A percentile compares a stretch with the other conserved stretches of the same genome.
Evolutionary conservation across 2,888 invertebrate species (phyloP).

Genomic region (Cyrtodaria siliqua): DNA sequence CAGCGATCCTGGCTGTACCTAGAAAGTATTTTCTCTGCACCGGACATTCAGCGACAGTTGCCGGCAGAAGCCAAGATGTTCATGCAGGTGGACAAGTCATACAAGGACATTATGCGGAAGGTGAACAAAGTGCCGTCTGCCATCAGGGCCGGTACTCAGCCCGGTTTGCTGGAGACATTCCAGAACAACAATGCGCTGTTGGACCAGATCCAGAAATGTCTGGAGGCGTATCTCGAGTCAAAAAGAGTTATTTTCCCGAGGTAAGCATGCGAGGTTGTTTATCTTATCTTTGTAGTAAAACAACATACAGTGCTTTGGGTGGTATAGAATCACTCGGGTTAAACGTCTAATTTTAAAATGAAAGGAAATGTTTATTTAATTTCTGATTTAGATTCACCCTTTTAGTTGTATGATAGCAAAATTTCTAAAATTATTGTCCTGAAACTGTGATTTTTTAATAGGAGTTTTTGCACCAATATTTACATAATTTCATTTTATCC

Average conservation of each 20-base stretch:
- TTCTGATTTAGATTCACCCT: too few species aligned
- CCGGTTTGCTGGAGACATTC: constrained; percentile 86
- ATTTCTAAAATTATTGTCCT: too few species aligned
- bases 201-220: constrained; percentile 95
- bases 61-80: constrained; percentile 87
- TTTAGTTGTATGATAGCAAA: too few species aligned
- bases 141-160: constrained; percentile 92
- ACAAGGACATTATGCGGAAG: constrained; percentile 95
- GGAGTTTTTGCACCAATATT: too few species aligned
- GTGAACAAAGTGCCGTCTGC: constrained; percentile 92
- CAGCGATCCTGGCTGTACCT: constrained; percentile 86
- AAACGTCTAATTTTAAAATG: too few species aligned
- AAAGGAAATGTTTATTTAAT: too few species aligned
- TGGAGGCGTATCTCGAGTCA: constrained; percentile 95
- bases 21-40: constrained; percentile 86
- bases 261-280: too few species aligned
- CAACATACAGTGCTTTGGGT: too few species aligned
- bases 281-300: too few species aligned
- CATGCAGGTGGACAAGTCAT: constrained; percentile 94
- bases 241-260: constrained; percentile 94
- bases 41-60: constrained; percentile 86
- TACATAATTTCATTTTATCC: too few species aligned
- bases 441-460: too few species aligned
- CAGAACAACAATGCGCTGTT: constrained; percentile 90
- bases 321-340: too few species aligned